Conservation (phyloP, 2,113 vertebrate genomes). For the Aplodontia rufa region DNA sequence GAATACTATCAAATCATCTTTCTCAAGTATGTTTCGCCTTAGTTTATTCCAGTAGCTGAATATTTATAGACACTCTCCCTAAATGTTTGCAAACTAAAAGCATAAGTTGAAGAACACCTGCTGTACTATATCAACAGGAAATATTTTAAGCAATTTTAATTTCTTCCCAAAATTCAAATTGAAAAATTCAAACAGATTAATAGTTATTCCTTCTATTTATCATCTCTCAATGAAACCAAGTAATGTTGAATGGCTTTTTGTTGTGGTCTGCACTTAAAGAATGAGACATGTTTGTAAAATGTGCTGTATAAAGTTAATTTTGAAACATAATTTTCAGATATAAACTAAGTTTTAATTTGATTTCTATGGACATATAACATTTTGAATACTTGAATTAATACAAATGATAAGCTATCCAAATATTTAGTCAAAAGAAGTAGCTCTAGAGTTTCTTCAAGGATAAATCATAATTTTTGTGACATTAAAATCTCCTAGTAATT, state of each 20-base stretch:
- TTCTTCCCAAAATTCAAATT: constrained; percentile 36
- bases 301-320: not conserved
- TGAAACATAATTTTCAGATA: not conserved
- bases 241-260: not conserved
- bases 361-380: not conserved
- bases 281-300: not conserved
- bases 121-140: not conserved
- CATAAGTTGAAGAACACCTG: not conserved
- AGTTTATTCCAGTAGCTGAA: constrained; percentile 49
- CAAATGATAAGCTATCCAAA: not conserved
- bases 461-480: not conserved
- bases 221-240: not conserved
- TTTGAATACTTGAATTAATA: constrained; percentile 31
- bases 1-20: constrained; percentile 8
- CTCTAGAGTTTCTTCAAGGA: not conserved
- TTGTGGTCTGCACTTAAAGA: not conserved
- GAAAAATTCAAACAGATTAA: not conserved
- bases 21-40: constrained; percentile 34
- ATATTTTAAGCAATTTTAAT: not conserved
- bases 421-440: not conserved
- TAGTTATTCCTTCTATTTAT: not conserved
- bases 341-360: not conserved
- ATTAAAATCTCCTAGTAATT: constrained; percentile 3
- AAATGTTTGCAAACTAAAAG: constrained; percentile 21
- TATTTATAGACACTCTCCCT: not conserved